Percentiles rank a stretch among this genome's conserved stretches.
These are phyloP conservation scores for Tenthredo notha DNA, from an alignment of 2,888 invertebrate species.

Conservation along the genomic window DNA sequence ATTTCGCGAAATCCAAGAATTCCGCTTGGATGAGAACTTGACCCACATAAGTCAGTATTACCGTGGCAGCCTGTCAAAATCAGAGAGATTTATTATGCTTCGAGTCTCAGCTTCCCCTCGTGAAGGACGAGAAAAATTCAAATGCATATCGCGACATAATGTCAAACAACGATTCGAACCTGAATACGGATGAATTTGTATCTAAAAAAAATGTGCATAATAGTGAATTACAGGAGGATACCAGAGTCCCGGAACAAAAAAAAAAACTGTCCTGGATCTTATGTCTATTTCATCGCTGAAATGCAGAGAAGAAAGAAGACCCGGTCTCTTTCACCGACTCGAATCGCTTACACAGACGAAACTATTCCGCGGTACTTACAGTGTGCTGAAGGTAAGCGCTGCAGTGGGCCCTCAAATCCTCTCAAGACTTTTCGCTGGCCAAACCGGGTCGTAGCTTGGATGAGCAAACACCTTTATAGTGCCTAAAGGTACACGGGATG, in stretches of 20 bases:
- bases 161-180: background rate
- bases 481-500: constrained; percentile 13
- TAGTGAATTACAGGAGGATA: background rate
- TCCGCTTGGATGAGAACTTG: constrained; percentile 44
- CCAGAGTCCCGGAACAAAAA: background rate
- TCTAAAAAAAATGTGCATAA: background rate
- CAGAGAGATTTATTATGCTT: constrained; percentile 18
- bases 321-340: background rate
- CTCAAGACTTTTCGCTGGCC: constrained; percentile 29
- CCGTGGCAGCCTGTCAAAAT: constrained; percentile 25
- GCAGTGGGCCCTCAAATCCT: constrained; percentile 10
- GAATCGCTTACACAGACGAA: constrained; percentile 10
- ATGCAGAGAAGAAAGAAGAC: too few species aligned
- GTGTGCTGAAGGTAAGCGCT: background rate
- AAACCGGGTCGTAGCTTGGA: constrained; percentile 11
- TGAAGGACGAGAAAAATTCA: background rate
- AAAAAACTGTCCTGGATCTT: background rate
- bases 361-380: background rate
- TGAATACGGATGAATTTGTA: background rate
- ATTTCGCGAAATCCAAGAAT: constrained; percentile 35
- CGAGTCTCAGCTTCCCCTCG: background rate
- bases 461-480: constrained; percentile 24
- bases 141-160: background rate
- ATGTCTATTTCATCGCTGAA: background rate
- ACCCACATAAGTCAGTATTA: constrained; percentile 45